Evolutionary conservation across 1,140 invertebrate species (phyloP).

Genomic region (Cepaea nemoralis): DNA sequence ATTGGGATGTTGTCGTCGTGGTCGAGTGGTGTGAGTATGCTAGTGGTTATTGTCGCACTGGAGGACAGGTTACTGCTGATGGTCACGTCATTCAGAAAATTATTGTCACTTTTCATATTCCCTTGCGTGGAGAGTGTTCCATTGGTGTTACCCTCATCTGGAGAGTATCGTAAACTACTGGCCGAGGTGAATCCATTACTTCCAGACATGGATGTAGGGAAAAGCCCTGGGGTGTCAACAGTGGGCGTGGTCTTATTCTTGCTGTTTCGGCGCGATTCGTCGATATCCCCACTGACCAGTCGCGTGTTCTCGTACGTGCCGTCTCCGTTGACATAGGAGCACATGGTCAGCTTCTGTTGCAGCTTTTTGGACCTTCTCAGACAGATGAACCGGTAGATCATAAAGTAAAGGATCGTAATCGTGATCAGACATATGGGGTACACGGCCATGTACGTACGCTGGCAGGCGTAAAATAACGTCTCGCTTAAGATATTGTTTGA

Average conservation of each 20-base stretch:
- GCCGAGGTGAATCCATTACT: neutral
- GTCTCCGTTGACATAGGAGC: conserved; percentile 51
- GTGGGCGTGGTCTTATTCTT: neutral
- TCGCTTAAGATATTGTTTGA: conserved; percentile 40
- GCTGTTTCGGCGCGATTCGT: neutral
- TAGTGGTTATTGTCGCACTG: neutral
- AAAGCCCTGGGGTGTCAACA: neutral
- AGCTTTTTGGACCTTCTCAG: conserved; percentile 45
- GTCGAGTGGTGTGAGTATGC: neutral
- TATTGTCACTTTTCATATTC: neutral
- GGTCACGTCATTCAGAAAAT: neutral
- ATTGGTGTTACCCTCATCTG: neutral
- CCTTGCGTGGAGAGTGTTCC: neutral
- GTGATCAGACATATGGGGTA: conserved; percentile 56
- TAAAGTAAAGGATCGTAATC: conserved; percentile 57
- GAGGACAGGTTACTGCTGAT: neutral
- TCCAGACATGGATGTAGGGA: neutral
- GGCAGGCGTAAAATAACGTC: conserved; percentile 34
- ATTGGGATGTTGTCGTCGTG: conserved; percentile 28
- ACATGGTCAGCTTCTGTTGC: conserved; percentile 48
- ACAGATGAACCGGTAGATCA: conserved; percentile 45
- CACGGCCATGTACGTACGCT: conserved; percentile 54
- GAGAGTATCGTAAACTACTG: neutral
- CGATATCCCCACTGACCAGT: conserved; percentile 2
- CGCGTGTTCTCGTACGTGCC: conserved; percentile 34